Evolutionary conservation across 2,888 invertebrate species (phyloP), one percentile per base, ranked within the genome.

Genomic region (Apodemia hepburni): DNA sequence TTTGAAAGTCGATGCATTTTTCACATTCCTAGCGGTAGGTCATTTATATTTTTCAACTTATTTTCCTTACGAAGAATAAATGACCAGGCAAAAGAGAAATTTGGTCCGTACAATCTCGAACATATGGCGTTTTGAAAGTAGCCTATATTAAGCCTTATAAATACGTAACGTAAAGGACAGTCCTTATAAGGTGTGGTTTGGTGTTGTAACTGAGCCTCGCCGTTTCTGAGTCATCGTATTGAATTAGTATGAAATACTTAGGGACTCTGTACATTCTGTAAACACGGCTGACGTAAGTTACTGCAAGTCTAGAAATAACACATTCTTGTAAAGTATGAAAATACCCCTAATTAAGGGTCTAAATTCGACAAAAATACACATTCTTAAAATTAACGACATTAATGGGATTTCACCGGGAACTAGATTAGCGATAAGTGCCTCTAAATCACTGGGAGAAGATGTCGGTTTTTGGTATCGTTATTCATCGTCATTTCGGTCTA

Each of bases 101-200:
- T 87, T 82, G 80, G 80, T 76, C 78, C 76, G 78, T 81, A 84
- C 87, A 87, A 86, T 86, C 83, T 81, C 68, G 80, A 88, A 84
- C 90, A 90, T 87, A 87, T 90, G 90, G 90, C 72, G 78, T 88
- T 84, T 84, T 87, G 88, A 89, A 89, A 90, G 89, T 84, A 77
- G 77, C 78, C 78, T 79, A 82, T 80, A 82, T 85, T 86, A 85
- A 80, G 81, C 84, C 86, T 79, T 87, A 86, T 87, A 88, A 79
- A 87, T 84, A 85, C 79, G 81, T 83, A 79, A 83, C 72, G 83
- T 82, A 87, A 89, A 88, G 89, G 88, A 85, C 87, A 74, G 72
- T 70, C 90, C 89, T 69, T 87, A 88, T 81, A 87, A 78, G 90
- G 90, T 71, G 73, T 66, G 76, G 82, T 82, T 76, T 77, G 77